Conservation (phyloP, 2,797 vertebrate genomes). For the Tokudaia tokunoshimensis region DNA sequence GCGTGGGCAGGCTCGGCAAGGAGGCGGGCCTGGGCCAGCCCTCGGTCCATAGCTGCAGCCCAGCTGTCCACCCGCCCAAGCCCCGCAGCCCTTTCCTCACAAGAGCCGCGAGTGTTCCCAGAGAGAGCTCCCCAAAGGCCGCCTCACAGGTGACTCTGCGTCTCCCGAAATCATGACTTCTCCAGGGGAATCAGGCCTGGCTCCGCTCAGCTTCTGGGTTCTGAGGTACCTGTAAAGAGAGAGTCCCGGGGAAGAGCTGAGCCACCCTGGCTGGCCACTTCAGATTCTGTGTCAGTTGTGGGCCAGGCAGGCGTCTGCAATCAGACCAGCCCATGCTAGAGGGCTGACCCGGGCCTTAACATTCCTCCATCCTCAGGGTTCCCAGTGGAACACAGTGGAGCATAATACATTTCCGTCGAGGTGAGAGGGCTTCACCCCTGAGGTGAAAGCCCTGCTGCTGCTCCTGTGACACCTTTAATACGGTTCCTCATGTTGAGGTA, state of each 20-base stretch:
- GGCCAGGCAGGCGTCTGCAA: not conserved
- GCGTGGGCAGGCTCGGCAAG: slow-evolving; percentile 83
- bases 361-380: not conserved
- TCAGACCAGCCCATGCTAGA: not conserved
- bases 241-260: not conserved
- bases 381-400: not conserved
- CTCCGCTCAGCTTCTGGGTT: not conserved
- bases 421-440: not conserved
- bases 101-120: slow-evolving; percentile 54
- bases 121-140: not conserved
- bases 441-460: not conserved
- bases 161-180: not conserved
- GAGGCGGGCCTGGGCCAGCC: slow-evolving; percentile 87
- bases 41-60: slow-evolving; percentile 94
- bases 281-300: not conserved
- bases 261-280: not conserved
- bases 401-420: not conserved
- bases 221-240: slow-evolving; percentile 58
- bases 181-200: not conserved
- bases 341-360: not conserved
- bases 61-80: slow-evolving; percentile 69
- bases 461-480: not conserved
- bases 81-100: slow-evolving; percentile 73
- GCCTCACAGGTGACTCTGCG: not conserved
- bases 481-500: not conserved